Conservation (phyloP, 2,113 vertebrate species). For the Oncorhynchus mykiss region DNA sequence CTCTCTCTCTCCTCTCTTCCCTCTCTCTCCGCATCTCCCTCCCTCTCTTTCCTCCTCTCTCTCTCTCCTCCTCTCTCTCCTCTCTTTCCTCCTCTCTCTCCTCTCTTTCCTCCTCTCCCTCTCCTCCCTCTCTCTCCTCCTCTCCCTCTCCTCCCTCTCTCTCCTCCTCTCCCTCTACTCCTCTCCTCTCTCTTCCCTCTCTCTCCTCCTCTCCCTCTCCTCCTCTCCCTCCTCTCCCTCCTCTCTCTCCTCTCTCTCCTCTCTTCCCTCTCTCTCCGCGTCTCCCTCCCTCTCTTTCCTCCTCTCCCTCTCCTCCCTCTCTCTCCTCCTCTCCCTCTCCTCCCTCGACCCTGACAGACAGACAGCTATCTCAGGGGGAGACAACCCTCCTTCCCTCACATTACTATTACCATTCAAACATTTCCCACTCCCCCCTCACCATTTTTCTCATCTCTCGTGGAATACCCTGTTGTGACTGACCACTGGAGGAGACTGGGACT, state of each 20-base stretch:
- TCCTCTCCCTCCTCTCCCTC: conserved; percentile 14
- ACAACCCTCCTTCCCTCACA: no score
- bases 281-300: conserved; percentile 6
- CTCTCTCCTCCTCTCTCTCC: no score
- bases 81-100: not conserved
- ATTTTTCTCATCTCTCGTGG: no score
- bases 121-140: not conserved
- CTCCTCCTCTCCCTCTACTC: conserved; percentile 12
- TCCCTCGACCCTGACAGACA: conserved; percentile 2
- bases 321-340: conserved; percentile 26
- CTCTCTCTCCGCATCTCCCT: conserved; percentile 3
- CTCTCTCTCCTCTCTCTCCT: conserved; percentile 2
- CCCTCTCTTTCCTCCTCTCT: not conserved
- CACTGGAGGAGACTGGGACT: no score
- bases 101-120: not conserved
- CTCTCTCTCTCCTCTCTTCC: not conserved
- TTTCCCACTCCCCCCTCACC: no score
- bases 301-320: conserved; percentile 12
- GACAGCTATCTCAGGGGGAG: no score
- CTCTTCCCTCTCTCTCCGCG: conserved; percentile 9
- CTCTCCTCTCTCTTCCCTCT: no score
- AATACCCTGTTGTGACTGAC: no score
- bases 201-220: conserved; percentile 26
- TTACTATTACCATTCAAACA: no score
- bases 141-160: not conserved